Conservation (phyloP, 2,888 invertebrate species). For the Lasioglossum lativentre region DNA sequence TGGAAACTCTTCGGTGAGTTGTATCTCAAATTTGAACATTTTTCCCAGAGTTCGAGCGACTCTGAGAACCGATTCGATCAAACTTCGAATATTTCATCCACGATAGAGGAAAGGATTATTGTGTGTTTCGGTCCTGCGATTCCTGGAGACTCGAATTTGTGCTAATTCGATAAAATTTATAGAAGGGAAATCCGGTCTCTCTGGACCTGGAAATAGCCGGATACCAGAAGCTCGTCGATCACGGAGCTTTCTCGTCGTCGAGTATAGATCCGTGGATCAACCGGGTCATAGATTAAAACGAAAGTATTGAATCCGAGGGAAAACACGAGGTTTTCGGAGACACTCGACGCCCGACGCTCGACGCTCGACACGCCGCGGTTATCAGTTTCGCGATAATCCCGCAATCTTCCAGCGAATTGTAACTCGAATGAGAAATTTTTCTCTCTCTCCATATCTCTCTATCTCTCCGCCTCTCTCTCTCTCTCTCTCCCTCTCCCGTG, state of each 20-base stretch:
- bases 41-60: no score
- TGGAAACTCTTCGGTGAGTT: no score
- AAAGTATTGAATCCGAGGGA: constrained; percentile 1
- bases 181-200: neutral
- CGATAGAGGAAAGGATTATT: no score
- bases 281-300: neutral
- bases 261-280: neutral
- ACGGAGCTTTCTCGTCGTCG: neutral
- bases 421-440: constrained; percentile 14
- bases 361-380: no score
- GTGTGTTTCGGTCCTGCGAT: neutral
- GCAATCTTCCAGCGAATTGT: neutral
- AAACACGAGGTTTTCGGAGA: neutral
- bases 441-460: neutral
- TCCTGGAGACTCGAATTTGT: neutral
- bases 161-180: neutral
- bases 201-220: neutral
- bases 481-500: neutral
- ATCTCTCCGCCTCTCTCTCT: neutral
- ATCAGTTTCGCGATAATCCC: neutral
- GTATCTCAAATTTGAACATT: no score
- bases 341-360: neutral
- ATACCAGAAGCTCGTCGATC: neutral
- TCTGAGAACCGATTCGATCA: no score
- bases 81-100: no score